Conservation (phyloP, 2,888 invertebrate species). For the Euzetes globulus region DNA sequence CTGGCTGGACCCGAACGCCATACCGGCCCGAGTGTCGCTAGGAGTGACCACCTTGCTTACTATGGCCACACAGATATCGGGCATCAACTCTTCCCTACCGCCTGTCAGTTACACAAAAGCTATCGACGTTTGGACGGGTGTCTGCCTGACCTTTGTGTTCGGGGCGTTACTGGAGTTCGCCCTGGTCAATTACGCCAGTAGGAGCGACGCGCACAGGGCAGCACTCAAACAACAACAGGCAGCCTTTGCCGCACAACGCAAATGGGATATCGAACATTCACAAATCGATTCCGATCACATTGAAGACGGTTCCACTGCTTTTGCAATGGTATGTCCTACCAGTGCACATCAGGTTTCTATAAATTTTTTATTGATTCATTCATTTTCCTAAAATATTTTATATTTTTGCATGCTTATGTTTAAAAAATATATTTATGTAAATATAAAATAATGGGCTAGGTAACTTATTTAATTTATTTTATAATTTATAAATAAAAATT, state of each 20-base stretch:
- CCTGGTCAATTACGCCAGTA: constrained; percentile 90
- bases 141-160: constrained; percentile 95
- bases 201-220: constrained; percentile 82
- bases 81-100: constrained; percentile 87
- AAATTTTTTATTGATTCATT: no score
- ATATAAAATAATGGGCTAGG: no score
- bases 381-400: no score
- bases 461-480: no score
- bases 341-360: no score
- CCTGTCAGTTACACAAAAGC: constrained; percentile 98
- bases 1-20: constrained; percentile 90
- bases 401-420: no score
- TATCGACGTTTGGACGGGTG: constrained; percentile 95
- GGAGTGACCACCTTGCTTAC: constrained; percentile 93
- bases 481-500: no score
- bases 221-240: constrained; percentile 75
- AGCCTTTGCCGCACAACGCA: constrained; percentile 29
- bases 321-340: constrained; percentile 31
- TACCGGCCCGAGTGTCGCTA: constrained; percentile 84
- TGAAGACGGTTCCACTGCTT: constrained; percentile 22
- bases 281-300: constrained; percentile 63
- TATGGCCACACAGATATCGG: constrained; percentile 92
- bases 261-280: constrained; percentile 39
- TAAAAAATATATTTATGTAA: no score
- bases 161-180: constrained; percentile 96